Evolutionary conservation across 2,113 vertebrate genomes (phyloP), one percentile per base, ranked within the genome.

Genomic region (Collichthys lucidus): DNA sequence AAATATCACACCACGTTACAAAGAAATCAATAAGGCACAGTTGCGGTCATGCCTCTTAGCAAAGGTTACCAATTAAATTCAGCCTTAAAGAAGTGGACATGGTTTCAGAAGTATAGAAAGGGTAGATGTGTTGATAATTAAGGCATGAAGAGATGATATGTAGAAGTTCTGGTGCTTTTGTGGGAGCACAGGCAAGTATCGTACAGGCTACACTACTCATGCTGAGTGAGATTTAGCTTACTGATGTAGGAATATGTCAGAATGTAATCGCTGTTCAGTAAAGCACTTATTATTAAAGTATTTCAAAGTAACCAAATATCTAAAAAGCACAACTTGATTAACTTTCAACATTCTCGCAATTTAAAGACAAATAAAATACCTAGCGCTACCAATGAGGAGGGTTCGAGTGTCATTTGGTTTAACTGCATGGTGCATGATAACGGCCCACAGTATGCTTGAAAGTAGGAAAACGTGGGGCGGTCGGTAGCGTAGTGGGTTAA

Each of bases 1-100:
- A 93, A 94, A 93, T 93, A 92, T 89, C 86, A 92, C 89, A 89
- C 84, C 84, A 85, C 83, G 53, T 91, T 61, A 89, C 82, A 83
- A 75, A 86, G 86, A 77, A 88, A 87, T 88, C 87, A 75, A 90
- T 92, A 88, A 81, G 72, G 47, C 86, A 74, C 75, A 57, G 74
- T 85, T 50, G 74, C 73, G 70, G 90, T 86, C 86, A 83, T 71
- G 78, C 76, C 62, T 85, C 69, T 84, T 74, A 70, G 74, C 83
- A 88, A 92, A 92, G 77, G 84, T 89, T 83, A 89, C 83, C 88
- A 80, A 87, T 90, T 87, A 92, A 67, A 88, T 52, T 35, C 83
- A 56, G 56, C 65, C 73, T 90, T 76, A 84, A 85, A 89, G 80
- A 79, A 79, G 65, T 61, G 82, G 84, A 80, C 80, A 75, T 35